Conservation (phyloP, 2,888 invertebrate genomes). For the Rotaria sp. region DNA sequence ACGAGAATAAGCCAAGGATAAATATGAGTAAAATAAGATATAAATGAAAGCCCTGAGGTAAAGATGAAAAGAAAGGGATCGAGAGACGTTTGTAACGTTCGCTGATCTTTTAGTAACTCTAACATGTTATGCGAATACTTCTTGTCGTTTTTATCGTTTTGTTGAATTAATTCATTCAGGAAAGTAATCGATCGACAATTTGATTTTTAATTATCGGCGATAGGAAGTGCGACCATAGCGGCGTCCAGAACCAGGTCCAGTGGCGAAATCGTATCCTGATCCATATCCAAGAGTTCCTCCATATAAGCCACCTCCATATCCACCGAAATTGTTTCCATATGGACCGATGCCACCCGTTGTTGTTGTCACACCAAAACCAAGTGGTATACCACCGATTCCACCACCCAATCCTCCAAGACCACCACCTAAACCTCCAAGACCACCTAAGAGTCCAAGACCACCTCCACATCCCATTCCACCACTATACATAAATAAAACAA, state of each 20-base stretch:
- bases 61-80: not conserved
- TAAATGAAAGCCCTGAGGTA: not conserved
- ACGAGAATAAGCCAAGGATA: not conserved
- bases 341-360: not conserved
- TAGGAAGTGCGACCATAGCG: not conserved
- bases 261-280: not conserved
- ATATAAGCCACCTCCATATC: no score
- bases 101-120: not conserved
- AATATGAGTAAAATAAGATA: not conserved
- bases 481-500: not conserved
- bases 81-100: not conserved
- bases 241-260: not conserved
- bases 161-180: not conserved
- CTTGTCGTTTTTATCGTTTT: not conserved
- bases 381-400: not conserved
- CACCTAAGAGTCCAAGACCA: not conserved
- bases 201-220: not conserved
- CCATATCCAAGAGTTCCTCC: not conserved
- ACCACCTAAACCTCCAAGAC: not conserved
- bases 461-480: not conserved
- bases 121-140: not conserved
- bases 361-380: constrained; percentile 6
- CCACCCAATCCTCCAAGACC: no score
- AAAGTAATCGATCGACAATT: not conserved
- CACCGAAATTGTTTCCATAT: not conserved